Base-by-base conservation (phyloP, 2,888 invertebrate species). In the Anorthoa munda region DNA sequence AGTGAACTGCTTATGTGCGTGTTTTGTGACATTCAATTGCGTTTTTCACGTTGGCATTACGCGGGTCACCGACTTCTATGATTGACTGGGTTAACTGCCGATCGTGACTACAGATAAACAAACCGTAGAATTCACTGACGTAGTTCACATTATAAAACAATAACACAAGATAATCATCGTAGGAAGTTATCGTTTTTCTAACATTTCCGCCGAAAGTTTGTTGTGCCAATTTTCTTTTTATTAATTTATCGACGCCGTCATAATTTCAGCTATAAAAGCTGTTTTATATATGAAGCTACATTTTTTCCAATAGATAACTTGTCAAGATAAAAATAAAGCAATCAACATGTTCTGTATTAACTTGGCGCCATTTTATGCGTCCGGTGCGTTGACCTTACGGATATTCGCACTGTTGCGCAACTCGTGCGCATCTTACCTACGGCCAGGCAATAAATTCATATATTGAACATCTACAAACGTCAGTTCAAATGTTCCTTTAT, bases 341-440 rank as follows among this genome's bases (percentile, higher is more conserved):
- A 85, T 82, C 77, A 78, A 77, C 67, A 66, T 66, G 63, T 70
- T 76, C 55, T 69, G 75, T 66, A 79, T 78, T 75, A 66, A 82
- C 68, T 77, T 76, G 87, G 90, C 90, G 89, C 87, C 91, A 91
- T 92, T 92, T 93, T 92, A 92, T 86, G 79, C 79, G 86, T 83
- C 87, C 87, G 87, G 93, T 86, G 84, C 93, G 88, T 91, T 93
- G 94, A 94, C 92, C 95, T 88, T 84, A 82, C 85, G 89, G 88
- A 90, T 90, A 88, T 93, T 92, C 89, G 91, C 90, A 90, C 83
- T 90, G 84, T 92, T 93, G 89, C 91, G 90, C 91, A 91, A 93
- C 90, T 90, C 89, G 82, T 88, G 92, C 92, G 92, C 91, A 89
- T 90, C 88, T 81, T 82, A 87, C 83, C 85, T 84, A 82, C 81